A percentile compares a stretch with the other conserved stretches of the same genome.
Conservation (phyloP, 2,113 vertebrate genomes). For the Euleptes europaea region DNA sequence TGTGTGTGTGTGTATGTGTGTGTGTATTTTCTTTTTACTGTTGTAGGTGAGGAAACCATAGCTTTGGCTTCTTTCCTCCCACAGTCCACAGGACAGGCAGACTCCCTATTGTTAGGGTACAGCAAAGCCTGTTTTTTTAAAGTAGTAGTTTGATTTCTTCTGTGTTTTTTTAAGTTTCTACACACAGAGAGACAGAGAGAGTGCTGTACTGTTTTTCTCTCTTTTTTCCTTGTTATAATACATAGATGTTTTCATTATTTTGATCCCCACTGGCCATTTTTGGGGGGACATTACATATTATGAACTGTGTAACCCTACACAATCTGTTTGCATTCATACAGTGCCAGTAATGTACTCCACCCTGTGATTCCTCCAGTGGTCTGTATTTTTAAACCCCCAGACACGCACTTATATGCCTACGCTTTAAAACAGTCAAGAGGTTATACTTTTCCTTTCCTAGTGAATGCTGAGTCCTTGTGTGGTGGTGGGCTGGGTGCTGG, state of each 20-base stretch:
- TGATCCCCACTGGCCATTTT: neutral
- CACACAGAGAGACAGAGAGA: too few species aligned
- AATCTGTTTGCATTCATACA: slow-evolving; percentile 13
- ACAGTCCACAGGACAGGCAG: too few species aligned
- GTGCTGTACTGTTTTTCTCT: too few species aligned
- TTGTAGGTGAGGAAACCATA: too few species aligned
- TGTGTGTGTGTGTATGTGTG: too few species aligned
- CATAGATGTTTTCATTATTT: neutral
- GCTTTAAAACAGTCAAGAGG: slow-evolving; percentile 3
- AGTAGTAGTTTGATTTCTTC: too few species aligned
- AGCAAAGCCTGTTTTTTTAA: too few species aligned
- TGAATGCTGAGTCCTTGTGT: neutral
- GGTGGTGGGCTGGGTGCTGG: neutral
- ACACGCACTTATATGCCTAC: slow-evolving; percentile 6
- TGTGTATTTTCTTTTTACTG: too few species aligned
- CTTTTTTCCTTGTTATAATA: neutral
- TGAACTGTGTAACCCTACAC: neutral
- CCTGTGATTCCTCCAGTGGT: neutral
- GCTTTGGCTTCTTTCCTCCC: too few species aligned
- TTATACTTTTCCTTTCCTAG: neutral
- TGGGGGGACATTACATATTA: neutral
- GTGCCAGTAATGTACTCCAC: neutral
- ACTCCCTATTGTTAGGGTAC: too few species aligned
- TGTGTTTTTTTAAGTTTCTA: too few species aligned
- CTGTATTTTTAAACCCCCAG: slow-evolving; percentile 12